Base-by-base conservation (phyloP, 2,888 invertebrate species). In the Leptinotarsa peninsularis region DNA sequence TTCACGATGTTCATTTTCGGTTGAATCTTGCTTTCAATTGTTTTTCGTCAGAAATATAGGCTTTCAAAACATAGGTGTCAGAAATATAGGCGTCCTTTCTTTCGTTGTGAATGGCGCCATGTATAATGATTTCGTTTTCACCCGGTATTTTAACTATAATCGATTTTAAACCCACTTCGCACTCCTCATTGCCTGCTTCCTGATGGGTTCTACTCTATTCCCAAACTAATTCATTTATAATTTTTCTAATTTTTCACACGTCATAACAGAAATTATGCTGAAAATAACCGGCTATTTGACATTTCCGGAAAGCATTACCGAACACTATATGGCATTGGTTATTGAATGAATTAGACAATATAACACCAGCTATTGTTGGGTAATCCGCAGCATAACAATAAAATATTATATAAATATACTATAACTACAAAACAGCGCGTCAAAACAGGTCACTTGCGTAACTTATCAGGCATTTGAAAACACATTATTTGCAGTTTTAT, bases 211-310 rank as follows among this genome's bases (percentile, higher is more conserved):
- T 33, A 33, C 2, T 33, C 33, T 33, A 33, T 33, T 33, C 33
- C 49, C 60, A 52, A 58, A 49, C 60, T 79, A 76, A 82, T 82
- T 77, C 72, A 74, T 80, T 81, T 82, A 79, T 82, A 82, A 81
- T 81, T 79, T 17, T 79, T 68, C 66, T 66, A 68, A 74, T 67
- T 67, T 66, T 82, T 79, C 77, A 76, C 78, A 78, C 78, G 66
- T 81, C 76, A 81, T 78, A 76, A 79, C 75, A 69, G 71, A 66
- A 74, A 77, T 78, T 75, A 78, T 69, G 70, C 63, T 66, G 52
- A 72, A 77, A 75, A 78, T 78, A 77, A 73, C 73, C 67, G 74
- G 69, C 78, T 73, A 79, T 79, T 76, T 60, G 76, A 74, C 76
- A 76, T 76, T 75, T 79, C 80, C 80, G 77, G 78, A 74, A 70